Evolutionary conservation across 2,888 invertebrate species (phyloP).

Genomic region (Coleophora flavipennella): DNA sequence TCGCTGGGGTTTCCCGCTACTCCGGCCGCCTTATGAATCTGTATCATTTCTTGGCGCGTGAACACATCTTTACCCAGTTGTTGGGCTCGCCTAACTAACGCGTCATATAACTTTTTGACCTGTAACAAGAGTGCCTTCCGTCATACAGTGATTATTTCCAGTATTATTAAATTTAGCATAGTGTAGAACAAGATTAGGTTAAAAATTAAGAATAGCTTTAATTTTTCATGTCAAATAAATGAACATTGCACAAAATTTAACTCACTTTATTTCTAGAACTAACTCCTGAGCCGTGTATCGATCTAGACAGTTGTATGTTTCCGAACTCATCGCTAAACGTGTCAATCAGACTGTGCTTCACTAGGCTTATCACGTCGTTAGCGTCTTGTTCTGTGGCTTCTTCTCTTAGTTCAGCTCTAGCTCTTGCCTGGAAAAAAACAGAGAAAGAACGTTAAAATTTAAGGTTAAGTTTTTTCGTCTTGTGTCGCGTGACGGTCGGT

Average conservation of each 20-base stretch:
- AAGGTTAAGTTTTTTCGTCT: too few relatives aligned
- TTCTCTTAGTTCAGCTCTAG: constrained; percentile 87
- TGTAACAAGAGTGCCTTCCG: constrained; percentile 34
- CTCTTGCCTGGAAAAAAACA: constrained; percentile 80
- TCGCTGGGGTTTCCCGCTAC: constrained; percentile 78
- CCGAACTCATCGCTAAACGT: constrained; percentile 82
- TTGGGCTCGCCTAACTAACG: constrained; percentile 77
- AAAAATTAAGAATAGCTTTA: too few relatives aligned
- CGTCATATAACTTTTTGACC: constrained; percentile 81
- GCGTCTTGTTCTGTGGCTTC: constrained; percentile 87
- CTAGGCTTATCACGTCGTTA: constrained; percentile 86
- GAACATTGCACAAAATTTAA: constrained; percentile 4
- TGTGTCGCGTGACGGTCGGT: too few relatives aligned
- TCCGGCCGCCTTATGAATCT: constrained; percentile 77
- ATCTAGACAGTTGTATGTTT: constrained; percentile 73
- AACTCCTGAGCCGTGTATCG: constrained; percentile 81
- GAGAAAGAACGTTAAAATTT: too few relatives aligned
- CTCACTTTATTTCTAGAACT: constrained; percentile 78
- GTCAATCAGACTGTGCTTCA: constrained; percentile 85
- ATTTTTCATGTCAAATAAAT: not conserved
- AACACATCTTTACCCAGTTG: constrained; percentile 80
- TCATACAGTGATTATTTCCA: too few relatives aligned
- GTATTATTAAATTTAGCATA: too few relatives aligned
- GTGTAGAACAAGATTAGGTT: too few relatives aligned
- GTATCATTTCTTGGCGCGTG: constrained; percentile 81